These are phyloP conservation scores for Odontothrips loti DNA, from an alignment of 2,888 invertebrate species.

Conservation along the genomic window DNA sequence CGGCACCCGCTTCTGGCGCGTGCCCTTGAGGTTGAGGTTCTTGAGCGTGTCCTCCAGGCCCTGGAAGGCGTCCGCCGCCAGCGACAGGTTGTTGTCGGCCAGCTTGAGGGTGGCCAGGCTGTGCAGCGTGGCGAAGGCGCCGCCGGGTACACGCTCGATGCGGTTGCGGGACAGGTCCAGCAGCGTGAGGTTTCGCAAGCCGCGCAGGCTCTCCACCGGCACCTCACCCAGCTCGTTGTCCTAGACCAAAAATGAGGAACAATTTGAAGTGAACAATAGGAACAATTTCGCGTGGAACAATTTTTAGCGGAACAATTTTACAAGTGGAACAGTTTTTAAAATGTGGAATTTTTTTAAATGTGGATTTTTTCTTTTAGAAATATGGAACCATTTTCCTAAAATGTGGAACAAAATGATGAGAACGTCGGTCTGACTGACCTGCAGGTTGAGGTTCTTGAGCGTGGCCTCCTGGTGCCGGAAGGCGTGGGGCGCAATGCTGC, in stretches of 20 bases:
- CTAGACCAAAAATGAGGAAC: slow-evolving; percentile 45
- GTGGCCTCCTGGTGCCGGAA: slow-evolving; percentile 78
- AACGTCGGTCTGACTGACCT: too few species aligned
- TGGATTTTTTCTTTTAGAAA: too few species aligned
- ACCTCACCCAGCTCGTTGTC: slow-evolving; percentile 76
- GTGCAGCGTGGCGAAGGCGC: slow-evolving; percentile 67
- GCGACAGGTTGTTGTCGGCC: slow-evolving; percentile 79
- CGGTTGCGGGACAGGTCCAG: slow-evolving; percentile 81
- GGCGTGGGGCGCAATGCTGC: slow-evolving; percentile 63
- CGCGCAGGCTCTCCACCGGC: slow-evolving; percentile 67
- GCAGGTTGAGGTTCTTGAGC: slow-evolving; percentile 75
- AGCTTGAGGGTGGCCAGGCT: slow-evolving; percentile 77
- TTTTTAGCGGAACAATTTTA: too few species aligned
- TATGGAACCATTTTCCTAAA: too few species aligned
- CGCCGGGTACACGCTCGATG: slow-evolving; percentile 65
- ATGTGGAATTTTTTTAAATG: too few species aligned
- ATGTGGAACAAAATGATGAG: too few species aligned
- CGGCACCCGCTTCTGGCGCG: slow-evolving; percentile 73
- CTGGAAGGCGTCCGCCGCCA: slow-evolving; percentile 65
- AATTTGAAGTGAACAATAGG: too few species aligned
- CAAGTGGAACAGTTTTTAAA: too few species aligned
- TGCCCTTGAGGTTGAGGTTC: slow-evolving; percentile 85
- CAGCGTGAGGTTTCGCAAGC: slow-evolving; percentile 66
- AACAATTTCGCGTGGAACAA: too few species aligned
- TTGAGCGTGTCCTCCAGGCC: slow-evolving; percentile 78